Base-by-base conservation (phyloP, 2,113 vertebrate species). In the Myrmophylax atrothorax region DNA sequence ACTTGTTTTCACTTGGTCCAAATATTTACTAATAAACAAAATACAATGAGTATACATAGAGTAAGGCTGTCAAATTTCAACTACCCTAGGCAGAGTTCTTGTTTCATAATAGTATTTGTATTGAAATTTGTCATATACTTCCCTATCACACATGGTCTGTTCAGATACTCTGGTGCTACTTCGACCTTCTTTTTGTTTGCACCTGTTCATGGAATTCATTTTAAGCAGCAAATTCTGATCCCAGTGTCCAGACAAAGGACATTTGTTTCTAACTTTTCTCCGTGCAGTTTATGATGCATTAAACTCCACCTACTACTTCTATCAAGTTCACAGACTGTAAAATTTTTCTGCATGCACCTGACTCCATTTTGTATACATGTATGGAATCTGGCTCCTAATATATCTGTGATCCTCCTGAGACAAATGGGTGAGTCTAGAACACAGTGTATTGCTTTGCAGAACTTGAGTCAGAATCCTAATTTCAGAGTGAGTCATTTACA, bases 401-500 rank as follows among this genome's bases (percentile, higher is more conserved):
- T 55, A 84, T 75, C 77, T 70, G 29, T 62, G 42, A 80, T 90
- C 22, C 35, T 81, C 55, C 82, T 4, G 13, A 84, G 63, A 88
- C 47, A 84, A 96, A 94, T 3, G 25, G 5, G 50, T 37, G 68
- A 95, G 72, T 80, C 79, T 90, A 93, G 93, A 96, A 95, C 87
- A 90, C 1, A 1, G 14, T 84, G 76, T 92, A 78, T 89, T 88
- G 22, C 94, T 95, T 89, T 40, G 64, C 76, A 90, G 35, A 96
- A 91, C 69, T 94, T 96, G 92, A 96, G 82, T 96, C 96, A 96
- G 87, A 84, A 37, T 92, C 49, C 69, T 84, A 55, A 81, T 95
- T 95, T 96, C 85, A 86, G 72, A 78, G 63, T 87, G 92, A 96
- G 76, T 90, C 82, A 95, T 94, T 93, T 93, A 88, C 68, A 94